Conservation (phyloP, 35 echinoderm and acorn worm species). For the Apostichopus californicus region DNA sequence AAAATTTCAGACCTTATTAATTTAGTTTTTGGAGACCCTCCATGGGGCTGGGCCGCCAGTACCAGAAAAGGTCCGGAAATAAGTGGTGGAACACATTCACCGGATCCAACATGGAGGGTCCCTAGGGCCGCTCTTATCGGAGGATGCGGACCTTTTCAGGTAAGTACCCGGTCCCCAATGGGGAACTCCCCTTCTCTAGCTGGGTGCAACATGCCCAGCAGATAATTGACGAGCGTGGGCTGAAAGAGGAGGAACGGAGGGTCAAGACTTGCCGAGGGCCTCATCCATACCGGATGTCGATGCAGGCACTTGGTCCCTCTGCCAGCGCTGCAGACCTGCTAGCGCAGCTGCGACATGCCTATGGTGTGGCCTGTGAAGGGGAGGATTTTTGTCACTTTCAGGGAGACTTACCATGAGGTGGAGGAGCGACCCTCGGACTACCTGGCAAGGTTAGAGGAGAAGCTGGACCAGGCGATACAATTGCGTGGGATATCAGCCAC, state of each 20-base stretch:
- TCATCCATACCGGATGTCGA: slow-evolving; percentile 14
- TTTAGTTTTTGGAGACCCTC: background rate
- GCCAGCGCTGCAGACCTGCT: slow-evolving; percentile 2
- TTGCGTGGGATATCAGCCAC: background rate
- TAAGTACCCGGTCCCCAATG: slow-evolving; percentile 46
- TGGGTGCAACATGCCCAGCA: slow-evolving; percentile 62
- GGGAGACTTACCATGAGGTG: slow-evolving; percentile 23
- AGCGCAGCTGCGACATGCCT: slow-evolving; percentile 8
- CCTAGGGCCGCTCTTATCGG: background rate
- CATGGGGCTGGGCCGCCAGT: background rate
- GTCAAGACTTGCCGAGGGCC: slow-evolving; percentile 21
- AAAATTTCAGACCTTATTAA: too few species aligned
- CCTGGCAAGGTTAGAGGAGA: slow-evolving; percentile 13
- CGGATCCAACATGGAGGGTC: background rate
- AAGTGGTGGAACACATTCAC: slow-evolving; percentile 14
- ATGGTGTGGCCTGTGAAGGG: slow-evolving; percentile 28
- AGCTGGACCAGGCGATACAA: slow-evolving; percentile 37
- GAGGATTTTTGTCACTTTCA: slow-evolving; percentile 26
- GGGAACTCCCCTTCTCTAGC: slow-evolving; percentile 54
- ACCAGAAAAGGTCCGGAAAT: background rate
- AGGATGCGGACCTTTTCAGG: slow-evolving; percentile 58
- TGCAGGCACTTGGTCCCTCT: background rate
- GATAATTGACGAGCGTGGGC: too few species aligned
- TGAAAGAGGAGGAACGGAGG: slow-evolving; percentile 31
- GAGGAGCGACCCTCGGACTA: slow-evolving; percentile 38